A percentile compares a stretch with the other conserved stretches of the same genome.
Evolutionary conservation across 2,113 vertebrate species (phyloP).

Genomic region (Aphyosemion australe): DNA sequence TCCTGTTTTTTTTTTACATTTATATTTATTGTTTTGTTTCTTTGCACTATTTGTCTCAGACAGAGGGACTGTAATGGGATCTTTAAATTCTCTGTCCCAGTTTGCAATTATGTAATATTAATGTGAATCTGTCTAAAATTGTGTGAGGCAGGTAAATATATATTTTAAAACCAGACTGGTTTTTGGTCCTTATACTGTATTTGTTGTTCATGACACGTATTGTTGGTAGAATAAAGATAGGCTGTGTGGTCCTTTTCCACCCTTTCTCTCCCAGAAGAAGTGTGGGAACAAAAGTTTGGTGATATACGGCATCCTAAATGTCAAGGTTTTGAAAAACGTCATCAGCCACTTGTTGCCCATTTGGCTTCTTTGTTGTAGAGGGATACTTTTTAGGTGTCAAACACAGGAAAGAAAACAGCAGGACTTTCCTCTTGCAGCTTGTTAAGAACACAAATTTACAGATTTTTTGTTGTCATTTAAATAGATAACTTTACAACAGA

Average conservation of each 20-base stretch:
- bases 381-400: neutral
- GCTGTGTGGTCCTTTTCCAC: constrained; percentile 46
- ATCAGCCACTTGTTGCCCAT: constrained; percentile 46
- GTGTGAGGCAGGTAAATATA: too few species aligned
- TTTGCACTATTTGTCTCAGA: constrained; percentile 53
- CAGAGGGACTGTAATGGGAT: neutral
- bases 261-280: constrained; percentile 30
- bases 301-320: constrained; percentile 69
- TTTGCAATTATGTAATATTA: too few species aligned
- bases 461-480: too few species aligned
- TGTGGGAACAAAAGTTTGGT: constrained; percentile 53
- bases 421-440: too few species aligned
- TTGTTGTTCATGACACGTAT: constrained; percentile 43
- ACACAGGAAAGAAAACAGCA: too few species aligned
- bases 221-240: constrained; percentile 51
- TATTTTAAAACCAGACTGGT: too few species aligned
- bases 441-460: too few species aligned
- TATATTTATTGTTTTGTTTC: too few species aligned
- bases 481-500: too few species aligned
- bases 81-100: too few species aligned
- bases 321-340: constrained; percentile 68
- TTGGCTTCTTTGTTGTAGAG: constrained; percentile 52
- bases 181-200: too few species aligned
- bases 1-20: constrained; percentile 45
- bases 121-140: too few species aligned